Conservation (phyloP, 2,888 invertebrate species). For the Luffia ferchaultella region DNA sequence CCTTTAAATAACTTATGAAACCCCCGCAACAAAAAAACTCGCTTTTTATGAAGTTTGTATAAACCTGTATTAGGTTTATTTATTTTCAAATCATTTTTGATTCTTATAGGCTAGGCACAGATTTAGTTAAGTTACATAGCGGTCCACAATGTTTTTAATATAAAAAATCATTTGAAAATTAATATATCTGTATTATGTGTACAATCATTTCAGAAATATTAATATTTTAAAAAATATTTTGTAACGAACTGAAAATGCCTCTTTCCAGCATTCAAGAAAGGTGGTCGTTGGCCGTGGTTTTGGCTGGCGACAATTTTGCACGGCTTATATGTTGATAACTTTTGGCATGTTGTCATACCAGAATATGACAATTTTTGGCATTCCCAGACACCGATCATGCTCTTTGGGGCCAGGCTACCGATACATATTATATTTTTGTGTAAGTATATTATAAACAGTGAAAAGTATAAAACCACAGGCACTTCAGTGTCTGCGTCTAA, state of each 20-base stretch:
- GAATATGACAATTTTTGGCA: constrained; percentile 88
- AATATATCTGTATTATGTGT: neutral
- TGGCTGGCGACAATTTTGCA: constrained; percentile 79
- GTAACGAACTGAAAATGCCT: too few species aligned
- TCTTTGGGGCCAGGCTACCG: constrained; percentile 75
- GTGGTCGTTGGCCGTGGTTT: constrained; percentile 78
- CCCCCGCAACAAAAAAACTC: too few species aligned
- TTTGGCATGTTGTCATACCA: constrained; percentile 73
- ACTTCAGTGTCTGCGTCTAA: too few species aligned
- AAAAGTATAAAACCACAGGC: too few species aligned
- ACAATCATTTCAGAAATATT: neutral
- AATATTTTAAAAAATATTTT: too few species aligned
- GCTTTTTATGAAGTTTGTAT: too few species aligned
- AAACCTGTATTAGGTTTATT: too few species aligned
- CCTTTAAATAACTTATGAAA: too few species aligned
- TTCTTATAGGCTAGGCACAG: neutral
- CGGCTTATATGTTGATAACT: constrained; percentile 74
- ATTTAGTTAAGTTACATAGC: neutral
- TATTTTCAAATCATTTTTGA: too few species aligned
- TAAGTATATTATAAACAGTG: too few species aligned
- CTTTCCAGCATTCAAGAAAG: constrained; percentile 68
- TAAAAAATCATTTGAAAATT: too few species aligned
- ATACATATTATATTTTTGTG: constrained; percentile 77
- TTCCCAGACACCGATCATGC: constrained; percentile 76
- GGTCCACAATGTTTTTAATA: neutral